A percentile compares a stretch with the other conserved stretches of the same genome.
Evolutionary conservation across 2,888 invertebrate species (phyloP).

Genomic region (Stenodera caucasica): DNA sequence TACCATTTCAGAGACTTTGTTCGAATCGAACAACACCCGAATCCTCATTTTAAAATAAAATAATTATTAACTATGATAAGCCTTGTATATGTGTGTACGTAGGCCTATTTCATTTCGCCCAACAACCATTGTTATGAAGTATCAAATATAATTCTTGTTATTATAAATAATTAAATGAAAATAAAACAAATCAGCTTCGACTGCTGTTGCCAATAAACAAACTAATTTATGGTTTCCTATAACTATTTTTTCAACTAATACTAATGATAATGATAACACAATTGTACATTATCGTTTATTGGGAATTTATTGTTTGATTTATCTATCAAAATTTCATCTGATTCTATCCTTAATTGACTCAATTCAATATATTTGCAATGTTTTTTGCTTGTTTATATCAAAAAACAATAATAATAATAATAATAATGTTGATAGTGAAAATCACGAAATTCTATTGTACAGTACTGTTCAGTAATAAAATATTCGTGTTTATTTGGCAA

Average conservation of each 20-base stretch:
- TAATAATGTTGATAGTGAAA: constrained; percentile 24
- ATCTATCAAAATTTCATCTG: too few species aligned
- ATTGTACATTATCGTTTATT: too few species aligned
- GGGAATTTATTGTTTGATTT: too few species aligned
- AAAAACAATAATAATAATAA: neutral
- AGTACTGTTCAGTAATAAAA: constrained; percentile 30
- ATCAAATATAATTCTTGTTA: neutral
- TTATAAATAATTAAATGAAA: neutral
- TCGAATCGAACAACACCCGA: constrained; percentile 22
- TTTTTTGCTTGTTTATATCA: constrained; percentile 25
- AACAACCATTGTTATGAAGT: constrained; percentile 18
- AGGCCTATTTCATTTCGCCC: constrained; percentile 33
- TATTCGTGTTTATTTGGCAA: constrained; percentile 21
- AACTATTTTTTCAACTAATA: neutral
- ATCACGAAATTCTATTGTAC: constrained; percentile 31
- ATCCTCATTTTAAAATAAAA: constrained; percentile 16
- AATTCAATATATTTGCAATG: constrained; percentile 15
- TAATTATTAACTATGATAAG: constrained; percentile 28
- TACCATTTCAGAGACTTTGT: constrained; percentile 16
- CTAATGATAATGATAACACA: too few species aligned
- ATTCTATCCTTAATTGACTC: too few species aligned
- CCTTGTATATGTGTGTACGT: constrained; percentile 39
- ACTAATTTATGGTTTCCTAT: too few species aligned
- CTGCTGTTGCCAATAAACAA: neutral
- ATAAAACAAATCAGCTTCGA: neutral